These are phyloP conservation scores for Ivindomyrus marchei DNA, from an alignment of 2,113 vertebrate genomes.

Conservation along the genomic window DNA sequence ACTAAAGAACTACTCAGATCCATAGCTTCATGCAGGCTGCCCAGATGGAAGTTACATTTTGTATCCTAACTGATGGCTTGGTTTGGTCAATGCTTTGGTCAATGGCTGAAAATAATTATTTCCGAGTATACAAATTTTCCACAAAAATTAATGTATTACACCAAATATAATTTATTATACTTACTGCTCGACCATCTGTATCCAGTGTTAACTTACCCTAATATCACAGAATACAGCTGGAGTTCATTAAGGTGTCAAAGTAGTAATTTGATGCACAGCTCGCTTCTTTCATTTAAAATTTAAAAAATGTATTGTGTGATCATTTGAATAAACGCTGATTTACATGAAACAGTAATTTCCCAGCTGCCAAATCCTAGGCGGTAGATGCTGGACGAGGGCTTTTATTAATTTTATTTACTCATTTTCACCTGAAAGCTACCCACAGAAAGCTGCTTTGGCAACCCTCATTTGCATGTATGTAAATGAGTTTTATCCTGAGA, in stretches of 20 bases:
- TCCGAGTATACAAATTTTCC: not conserved
- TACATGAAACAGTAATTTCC: slow-evolving; percentile 12
- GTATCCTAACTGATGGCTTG: not conserved
- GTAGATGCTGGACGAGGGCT: not conserved
- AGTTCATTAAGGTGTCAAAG: not conserved
- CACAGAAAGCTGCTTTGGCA: not conserved
- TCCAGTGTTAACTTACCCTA: not conserved
- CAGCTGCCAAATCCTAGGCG: slow-evolving; percentile 15
- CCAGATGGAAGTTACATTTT: not conserved
- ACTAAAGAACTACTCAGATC: not conserved
- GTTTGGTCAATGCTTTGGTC: not conserved
- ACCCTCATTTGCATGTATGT: slow-evolving; percentile 10
- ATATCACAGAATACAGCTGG: not conserved
- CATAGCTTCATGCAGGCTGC: not conserved
- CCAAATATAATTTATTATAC: not conserved
- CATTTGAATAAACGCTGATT: not conserved
- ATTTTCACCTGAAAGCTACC: not conserved
- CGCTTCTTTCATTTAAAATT: not conserved
- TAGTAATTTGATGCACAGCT: not conserved
- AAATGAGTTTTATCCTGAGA: slow-evolving; percentile 15
- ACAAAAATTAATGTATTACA: not conserved
- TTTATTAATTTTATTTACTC: slow-evolving; percentile 11
- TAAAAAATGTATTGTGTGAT: not conserved
- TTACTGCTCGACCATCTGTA: not conserved
- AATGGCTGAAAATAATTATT: not conserved